Base-by-base conservation (phyloP, 1,140 invertebrate species). In the Calephelis nemesis region DNA sequence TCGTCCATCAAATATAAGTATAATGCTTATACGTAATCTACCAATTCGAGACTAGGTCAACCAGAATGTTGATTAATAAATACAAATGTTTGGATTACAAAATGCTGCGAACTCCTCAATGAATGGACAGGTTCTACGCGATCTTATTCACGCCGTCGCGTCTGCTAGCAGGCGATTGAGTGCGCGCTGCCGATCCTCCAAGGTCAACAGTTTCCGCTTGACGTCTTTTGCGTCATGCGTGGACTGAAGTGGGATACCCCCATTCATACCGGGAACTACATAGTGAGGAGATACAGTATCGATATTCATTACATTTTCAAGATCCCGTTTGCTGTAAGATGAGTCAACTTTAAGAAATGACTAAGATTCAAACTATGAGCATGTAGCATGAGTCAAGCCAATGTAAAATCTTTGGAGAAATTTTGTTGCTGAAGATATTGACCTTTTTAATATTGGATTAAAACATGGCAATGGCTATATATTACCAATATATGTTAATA, bases 281-380 rank as follows among this genome's bases (percentile, higher is more conserved):
- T 19, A 39, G 54, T 39, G 39, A 5, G 12, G 5, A 40, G 6
- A 8, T 12, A 40, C 6, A 7, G 54, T 11, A n/a, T 13, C 6
- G 30, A n/a, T 60, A 60, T 60, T 60, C 19, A 19, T 50, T 50
- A 15, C 13, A 58, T 58, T 58, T 58, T 30, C 15, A 39, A 7
- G 52, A 58, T 58, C 19, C 19, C 19, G 30, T 58, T 58, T 58
- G 11, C 52, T 58, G 30, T 40, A n/a, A 30, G n/a, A 60, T 60
- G 54, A 60, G 54, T 60, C 54, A 60, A 60, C 54, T 40, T 12
- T 60, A 60, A 39, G 8, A 19, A 60, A 40, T 60, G 54, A 60
- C 54, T 60, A 60, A 60, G 54, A 60, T 60, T 19, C 12, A 60
- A 40, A 40, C 30, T 60, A 60, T 60, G 54, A 60, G 30, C 54